Evolutionary conservation across 2,888 invertebrate species (phyloP).

Genomic region (Tridacna gigas): DNA sequence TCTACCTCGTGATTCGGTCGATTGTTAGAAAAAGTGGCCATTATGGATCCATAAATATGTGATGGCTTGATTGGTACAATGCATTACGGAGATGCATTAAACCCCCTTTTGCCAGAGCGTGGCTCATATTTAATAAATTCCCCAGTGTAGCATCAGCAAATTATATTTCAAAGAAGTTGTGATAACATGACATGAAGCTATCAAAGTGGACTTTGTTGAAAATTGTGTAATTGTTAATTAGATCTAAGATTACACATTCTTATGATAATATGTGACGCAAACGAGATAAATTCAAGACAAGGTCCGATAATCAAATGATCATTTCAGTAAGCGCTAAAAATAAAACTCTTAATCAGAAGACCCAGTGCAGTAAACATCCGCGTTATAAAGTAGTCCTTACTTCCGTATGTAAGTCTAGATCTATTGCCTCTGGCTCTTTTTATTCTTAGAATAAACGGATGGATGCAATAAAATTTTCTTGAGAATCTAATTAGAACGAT

Average conservation of each 20-base stretch:
- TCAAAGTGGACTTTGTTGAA: constrained; percentile 53
- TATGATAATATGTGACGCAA: constrained; percentile 45
- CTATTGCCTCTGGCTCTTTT: no score
- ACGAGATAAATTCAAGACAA: constrained; percentile 51
- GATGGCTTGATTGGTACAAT: no score
- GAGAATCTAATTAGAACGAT: no score
- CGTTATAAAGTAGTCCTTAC: not conserved
- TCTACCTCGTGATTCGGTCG: no score
- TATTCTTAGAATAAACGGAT: no score
- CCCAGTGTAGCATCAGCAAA: no score
- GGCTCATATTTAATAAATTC: no score
- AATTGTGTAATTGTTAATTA: constrained; percentile 44
- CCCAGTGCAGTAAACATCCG: not conserved
- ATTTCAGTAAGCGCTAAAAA: constrained; percentile 10
- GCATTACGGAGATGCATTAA: no score
- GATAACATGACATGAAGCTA: constrained; percentile 19
- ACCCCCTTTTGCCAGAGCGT: no score
- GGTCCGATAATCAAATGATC: constrained; percentile 18
- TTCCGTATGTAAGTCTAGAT: not conserved
- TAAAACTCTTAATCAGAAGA: not conserved
- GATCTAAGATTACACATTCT: constrained; percentile 51
- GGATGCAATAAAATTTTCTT: no score
- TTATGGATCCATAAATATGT: no score
- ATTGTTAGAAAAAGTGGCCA: no score
- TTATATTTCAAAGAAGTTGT: constrained; percentile 15